Evolutionary conservation across 2,888 invertebrate species (phyloP).

Genomic region (Lasioglossum pauxillum): DNA sequence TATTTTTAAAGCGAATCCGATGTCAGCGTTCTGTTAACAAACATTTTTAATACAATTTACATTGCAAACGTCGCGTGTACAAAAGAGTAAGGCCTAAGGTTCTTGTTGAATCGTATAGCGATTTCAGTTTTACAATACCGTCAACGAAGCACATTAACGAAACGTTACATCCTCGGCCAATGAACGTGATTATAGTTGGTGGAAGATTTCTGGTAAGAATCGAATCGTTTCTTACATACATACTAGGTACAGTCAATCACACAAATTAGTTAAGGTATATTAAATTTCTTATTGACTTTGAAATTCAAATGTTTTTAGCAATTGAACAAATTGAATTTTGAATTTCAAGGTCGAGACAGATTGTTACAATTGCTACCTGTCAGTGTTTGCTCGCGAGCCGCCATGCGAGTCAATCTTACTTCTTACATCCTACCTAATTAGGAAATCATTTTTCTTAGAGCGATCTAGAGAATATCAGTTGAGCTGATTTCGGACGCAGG

Average conservation of each 20-base stretch:
- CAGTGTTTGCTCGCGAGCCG: not conserved
- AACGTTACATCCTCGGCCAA: not conserved
- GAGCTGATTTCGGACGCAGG: not conserved
- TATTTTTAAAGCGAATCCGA: not conserved
- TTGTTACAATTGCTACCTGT: not conserved
- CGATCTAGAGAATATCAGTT: not conserved
- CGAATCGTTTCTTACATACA: not conserved
- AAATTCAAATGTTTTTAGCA: not conserved
- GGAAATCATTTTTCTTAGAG: conserved; percentile 4
- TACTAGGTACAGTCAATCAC: not conserved
- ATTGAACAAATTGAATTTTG: not conserved
- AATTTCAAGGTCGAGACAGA: conserved; percentile 6
- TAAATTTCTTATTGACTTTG: not conserved
- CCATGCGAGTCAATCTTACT: not conserved
- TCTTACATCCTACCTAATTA: not conserved
- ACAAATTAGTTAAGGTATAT: not conserved
- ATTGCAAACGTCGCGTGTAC: not conserved
- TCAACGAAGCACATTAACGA: not conserved
- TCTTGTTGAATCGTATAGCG: conserved; percentile 7
- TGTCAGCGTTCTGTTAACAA: not conserved
- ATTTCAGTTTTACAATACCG: not conserved
- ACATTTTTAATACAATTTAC: conserved; percentile 1
- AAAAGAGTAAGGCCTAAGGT: not conserved
- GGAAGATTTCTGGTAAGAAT: conserved; percentile 6
- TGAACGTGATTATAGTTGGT: not conserved